Evolutionary conservation across 2,113 vertebrate species (phyloP), one percentile per base, ranked within the genome.

Genomic region (Gorilla gorilla): DNA sequence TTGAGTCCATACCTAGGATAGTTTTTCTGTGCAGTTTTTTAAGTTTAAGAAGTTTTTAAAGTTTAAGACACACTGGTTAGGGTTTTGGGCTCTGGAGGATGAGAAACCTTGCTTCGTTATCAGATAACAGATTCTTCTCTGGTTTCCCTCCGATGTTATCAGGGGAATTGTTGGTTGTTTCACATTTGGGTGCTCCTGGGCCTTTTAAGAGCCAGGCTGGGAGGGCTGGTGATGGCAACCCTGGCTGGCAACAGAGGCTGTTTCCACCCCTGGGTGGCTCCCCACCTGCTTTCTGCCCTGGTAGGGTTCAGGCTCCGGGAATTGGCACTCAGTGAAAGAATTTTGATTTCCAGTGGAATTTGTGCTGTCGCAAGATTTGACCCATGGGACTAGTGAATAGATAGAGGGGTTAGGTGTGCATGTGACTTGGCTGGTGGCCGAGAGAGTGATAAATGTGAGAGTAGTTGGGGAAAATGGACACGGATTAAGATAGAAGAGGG

Each of bases 331-430:
- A 5, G 35, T 72, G 83, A 76, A 97, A 82, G 96, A 59, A 68
- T 48, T 90, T 55, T 94, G 64, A 72, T 94, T 89, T 94, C 93
- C 32, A 27, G 76, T 86, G 92, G 96, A 96, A 94, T 97, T 73
- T 97, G 40, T 92, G 64, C 94, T 66, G 50, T 94, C 72, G 68
- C 35, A 94, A 94, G 81, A 91, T 91, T 90, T 90, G 95, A 88
- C 94, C 94, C 30, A 1, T 43, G 70, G 90, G 82, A 11, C 38
- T 61, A 5, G 45, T 48, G 83, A 66, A 27, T 40, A 90, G 89
- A 73, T 40, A 25, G n/a, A 48, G 17, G 72, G 40, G 82, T 86
- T 32, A 80, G 85, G 84, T 59, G 38, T 55, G 78, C 92, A 57
- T 30, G 76, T 95, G 94, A 95, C 57, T 25, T 59, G 84, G 87